These are phyloP conservation scores for Agrilus cyanescens DNA, from an alignment of 2,888 invertebrate species.

Conservation along the genomic window DNA sequence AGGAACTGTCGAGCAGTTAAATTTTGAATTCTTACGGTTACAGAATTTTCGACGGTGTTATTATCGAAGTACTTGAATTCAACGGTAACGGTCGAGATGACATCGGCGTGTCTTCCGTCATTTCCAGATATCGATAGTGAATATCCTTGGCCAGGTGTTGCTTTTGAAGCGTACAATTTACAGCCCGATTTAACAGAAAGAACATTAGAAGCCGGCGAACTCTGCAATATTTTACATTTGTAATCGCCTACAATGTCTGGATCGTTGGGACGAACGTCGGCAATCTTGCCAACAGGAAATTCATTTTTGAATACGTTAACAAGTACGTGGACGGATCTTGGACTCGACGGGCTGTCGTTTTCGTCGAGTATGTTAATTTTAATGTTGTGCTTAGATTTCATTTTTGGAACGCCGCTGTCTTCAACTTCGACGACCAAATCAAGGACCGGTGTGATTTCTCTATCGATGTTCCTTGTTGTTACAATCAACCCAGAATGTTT, in stretches of 20 bases:
- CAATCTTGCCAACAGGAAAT: slow-evolving; percentile 72
- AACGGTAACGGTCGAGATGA: slow-evolving; percentile 74
- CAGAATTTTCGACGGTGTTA: slow-evolving; percentile 68
- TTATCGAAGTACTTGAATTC: slow-evolving; percentile 74
- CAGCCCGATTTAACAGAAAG: slow-evolving; percentile 66
- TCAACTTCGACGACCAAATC: slow-evolving; percentile 72
- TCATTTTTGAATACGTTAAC: slow-evolving; percentile 67
- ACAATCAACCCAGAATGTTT: slow-evolving; percentile 68
- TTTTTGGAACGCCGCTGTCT: slow-evolving; percentile 75
- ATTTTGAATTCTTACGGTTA: slow-evolving; percentile 64
- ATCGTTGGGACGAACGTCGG: slow-evolving; percentile 86
- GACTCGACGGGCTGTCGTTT: slow-evolving; percentile 81
- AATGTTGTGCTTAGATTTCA: slow-evolving; percentile 70
- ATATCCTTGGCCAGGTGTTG: slow-evolving; percentile 60
- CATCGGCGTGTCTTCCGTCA: slow-evolving; percentile 80
- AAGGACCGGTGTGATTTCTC: slow-evolving; percentile 66
- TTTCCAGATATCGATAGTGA: slow-evolving; percentile 74
- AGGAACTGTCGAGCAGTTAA: slow-evolving; percentile 65
- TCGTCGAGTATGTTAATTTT: slow-evolving; percentile 69
- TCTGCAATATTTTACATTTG: slow-evolving; percentile 66
- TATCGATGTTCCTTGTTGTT: slow-evolving; percentile 68
- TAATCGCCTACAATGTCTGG: slow-evolving; percentile 84
- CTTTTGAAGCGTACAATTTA: slow-evolving; percentile 62
- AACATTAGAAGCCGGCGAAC: slow-evolving; percentile 45
- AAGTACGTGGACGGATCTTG: slow-evolving; percentile 69